phyloP scores from a whole-genome alignment of 2,113 vertebrate genomes.

The Labrus mixtus region DNA sequence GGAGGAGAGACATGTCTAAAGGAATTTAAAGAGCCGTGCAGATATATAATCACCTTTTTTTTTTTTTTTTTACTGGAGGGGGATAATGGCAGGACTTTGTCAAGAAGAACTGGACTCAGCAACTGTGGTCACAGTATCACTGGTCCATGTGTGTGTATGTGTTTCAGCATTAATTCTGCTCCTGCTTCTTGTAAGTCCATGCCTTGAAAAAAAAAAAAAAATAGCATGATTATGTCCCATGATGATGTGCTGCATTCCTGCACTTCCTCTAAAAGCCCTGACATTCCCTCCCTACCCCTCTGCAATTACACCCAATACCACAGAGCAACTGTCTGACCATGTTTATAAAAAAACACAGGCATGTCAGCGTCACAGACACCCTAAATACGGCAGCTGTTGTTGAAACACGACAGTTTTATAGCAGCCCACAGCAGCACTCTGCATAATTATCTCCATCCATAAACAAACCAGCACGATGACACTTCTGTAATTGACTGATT shows the following conservation, averaged over 20 bases:
- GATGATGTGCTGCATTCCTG: constrained; percentile 60
- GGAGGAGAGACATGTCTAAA: constrained; percentile 20
- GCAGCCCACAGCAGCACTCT: constrained; percentile 38
- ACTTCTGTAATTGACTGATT: constrained; percentile 33
- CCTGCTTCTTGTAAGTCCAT: constrained; percentile 2
- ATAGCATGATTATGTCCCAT: constrained; percentile 56
- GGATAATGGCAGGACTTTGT: constrained; percentile 48
- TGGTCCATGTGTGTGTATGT: constrained; percentile 15
- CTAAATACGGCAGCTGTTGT: constrained; percentile 67
- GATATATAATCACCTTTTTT: constrained; percentile 46
- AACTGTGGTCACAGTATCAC: constrained; percentile 9
- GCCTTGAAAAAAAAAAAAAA: constrained; percentile 44
- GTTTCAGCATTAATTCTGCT: constrained; percentile 17
- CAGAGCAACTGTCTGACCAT: constrained; percentile 68
- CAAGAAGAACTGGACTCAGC: constrained; percentile 42
- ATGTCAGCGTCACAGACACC: constrained; percentile 32
- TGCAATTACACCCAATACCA: constrained; percentile 64
- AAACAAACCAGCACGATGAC: constrained; percentile 46
- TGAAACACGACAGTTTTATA: constrained; percentile 42
- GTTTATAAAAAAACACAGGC: constrained; percentile 31
- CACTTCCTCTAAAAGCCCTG: constrained; percentile 64
- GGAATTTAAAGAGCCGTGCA: constrained; percentile 56
- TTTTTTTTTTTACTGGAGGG: constrained; percentile 42
- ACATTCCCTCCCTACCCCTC: constrained; percentile 49
- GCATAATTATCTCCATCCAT: constrained; percentile 54